phyloP scores from a whole-genome alignment of 2,888 invertebrate species.

The Chironomus riparius region DNA sequence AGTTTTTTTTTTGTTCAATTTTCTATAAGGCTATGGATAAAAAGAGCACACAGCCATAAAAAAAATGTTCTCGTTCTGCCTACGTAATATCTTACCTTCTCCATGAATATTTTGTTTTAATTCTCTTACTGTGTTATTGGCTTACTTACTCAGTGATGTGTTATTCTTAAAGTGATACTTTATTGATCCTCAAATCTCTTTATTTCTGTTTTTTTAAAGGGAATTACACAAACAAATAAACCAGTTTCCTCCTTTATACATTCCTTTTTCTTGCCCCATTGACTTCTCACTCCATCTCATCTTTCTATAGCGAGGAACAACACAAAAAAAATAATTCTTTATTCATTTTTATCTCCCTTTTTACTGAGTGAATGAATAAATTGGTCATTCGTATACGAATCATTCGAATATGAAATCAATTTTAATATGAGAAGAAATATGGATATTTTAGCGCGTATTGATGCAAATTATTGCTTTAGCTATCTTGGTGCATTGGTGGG shows the following conservation, averaged over 20 bases:
- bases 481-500: no score
- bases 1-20: not conserved
- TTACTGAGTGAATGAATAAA: constrained; percentile 10
- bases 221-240: not conserved
- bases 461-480: no score
- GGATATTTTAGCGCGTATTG: no score
- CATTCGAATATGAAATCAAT: constrained; percentile 20
- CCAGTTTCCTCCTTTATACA: constrained; percentile 1
- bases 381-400: constrained; percentile 20
- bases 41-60: not conserved
- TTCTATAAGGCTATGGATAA: no score
- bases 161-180: constrained; percentile 14
- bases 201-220: no score
- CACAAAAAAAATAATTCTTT: not conserved
- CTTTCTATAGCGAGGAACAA: no score
- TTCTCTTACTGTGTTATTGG: not conserved
- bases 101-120: not conserved
- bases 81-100: constrained; percentile 6
- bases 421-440: not conserved
- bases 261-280: not conserved
- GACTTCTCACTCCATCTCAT: no score
- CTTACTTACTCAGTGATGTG: not conserved
- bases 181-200: constrained; percentile 11
- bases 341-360: not conserved
- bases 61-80: constrained; percentile 17